A percentile compares a stretch with the other conserved stretches of the same genome.
Evolutionary conservation across 2,113 vertebrate genomes (phyloP).

Genomic region (Sinocyclocheilus maitianheensis): DNA sequence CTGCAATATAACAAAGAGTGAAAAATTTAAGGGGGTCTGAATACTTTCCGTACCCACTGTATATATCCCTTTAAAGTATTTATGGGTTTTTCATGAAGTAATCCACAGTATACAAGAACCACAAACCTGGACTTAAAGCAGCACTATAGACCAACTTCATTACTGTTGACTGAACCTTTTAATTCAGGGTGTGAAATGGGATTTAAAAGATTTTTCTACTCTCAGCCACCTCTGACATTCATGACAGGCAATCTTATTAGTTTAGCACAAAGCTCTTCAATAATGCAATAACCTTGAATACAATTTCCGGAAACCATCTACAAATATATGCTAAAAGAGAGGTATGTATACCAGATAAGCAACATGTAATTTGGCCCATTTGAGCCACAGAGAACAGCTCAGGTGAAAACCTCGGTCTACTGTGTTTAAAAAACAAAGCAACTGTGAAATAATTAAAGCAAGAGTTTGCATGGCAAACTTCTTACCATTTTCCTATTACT

Average conservation of each 20-base stretch:
- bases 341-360: not conserved
- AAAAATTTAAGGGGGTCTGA: too few species aligned
- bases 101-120: too few species aligned
- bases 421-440: too few species aligned
- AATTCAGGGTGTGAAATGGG: slow-evolving; percentile 74
- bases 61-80: too few species aligned
- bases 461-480: too few species aligned
- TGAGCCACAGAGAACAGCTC: not conserved
- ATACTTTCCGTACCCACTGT: too few species aligned
- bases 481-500: too few species aligned
- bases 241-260: slow-evolving; percentile 65
- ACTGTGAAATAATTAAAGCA: too few species aligned
- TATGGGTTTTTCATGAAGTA: not conserved
- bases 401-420: not conserved
- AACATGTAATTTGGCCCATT: not conserved
- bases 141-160: not conserved
- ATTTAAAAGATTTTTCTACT: slow-evolving; percentile 68
- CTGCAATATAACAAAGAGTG: too few species aligned
- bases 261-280: slow-evolving; percentile 64
- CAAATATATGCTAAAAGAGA: not conserved
- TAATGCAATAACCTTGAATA: slow-evolving; percentile 67
- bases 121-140: slow-evolving; percentile 2
- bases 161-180: slow-evolving; percentile 31
- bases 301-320: slow-evolving; percentile 48
- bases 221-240: slow-evolving; percentile 7